Base-by-base conservation (phyloP, 2,113 vertebrate species). In the Panthera tigris region DNA sequence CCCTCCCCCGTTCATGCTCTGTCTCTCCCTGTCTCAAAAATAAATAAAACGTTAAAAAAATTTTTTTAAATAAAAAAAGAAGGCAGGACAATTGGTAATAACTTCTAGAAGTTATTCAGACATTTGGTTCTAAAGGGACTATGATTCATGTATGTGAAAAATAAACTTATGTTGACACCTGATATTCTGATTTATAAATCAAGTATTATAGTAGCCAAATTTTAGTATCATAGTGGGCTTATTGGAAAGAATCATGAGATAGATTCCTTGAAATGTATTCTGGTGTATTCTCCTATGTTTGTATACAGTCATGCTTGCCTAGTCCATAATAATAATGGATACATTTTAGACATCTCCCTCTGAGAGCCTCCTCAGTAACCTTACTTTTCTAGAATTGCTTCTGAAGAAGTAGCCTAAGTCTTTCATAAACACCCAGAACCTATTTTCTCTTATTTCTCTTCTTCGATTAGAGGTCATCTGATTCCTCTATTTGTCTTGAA, bases 131-230 rank as follows among this genome's bases (percentile, higher is more conserved):
- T n/a, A 4, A 83, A 50, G 27, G 50, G n/a, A 78, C 48, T 69
- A n/a, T 89, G 79, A 63, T n/a, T 76, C 11, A 89, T 41, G 36
- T 86, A 76, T n/a, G 33, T 92, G 48, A 86, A 94, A 96, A 68
- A 81, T 90, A 73, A 87, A 68, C 25, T 71, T 95, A 52, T 13
- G 5, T 27, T 73, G 48, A 73, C 3, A 73, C 7, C 19, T 55
- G 15, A 83, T 87, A 4, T 21, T 0, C n/a, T 48, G 23, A 36
- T 91, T 87, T 87, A 61, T 88, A 66, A 91, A 57, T 76, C 41
- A 78, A 80, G 14, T 71, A 41, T 80, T 85, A 86, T 89, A 65
- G 18, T 69, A 68, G 31, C 6, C 65, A 95, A 80, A 73, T 91
- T 93, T 95, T 73, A 73, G 11, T 90, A 73, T 57, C 13, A n/a